These are phyloP conservation scores for Glareola pratincola DNA, from an alignment of 2,113 vertebrate genomes.

Conservation along the genomic window DNA sequence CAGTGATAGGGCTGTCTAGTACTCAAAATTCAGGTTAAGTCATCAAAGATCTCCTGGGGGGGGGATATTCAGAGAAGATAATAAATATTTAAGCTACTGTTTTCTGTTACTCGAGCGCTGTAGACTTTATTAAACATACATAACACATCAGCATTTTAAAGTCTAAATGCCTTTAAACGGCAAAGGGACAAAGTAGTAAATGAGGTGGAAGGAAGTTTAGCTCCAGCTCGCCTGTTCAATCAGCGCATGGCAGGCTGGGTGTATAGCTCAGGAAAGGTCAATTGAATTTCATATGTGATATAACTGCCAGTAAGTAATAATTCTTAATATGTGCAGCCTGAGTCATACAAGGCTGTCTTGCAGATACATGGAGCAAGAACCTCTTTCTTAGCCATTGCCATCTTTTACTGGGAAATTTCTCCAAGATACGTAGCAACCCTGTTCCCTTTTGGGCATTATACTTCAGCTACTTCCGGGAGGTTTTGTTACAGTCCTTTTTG, in stretches of 20 bases:
- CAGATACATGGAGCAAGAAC: neutral
- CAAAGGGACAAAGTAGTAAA: neutral
- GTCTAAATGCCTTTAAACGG: neutral
- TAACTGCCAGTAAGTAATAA: neutral
- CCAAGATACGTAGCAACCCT: neutral
- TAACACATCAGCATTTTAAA: conserved; percentile 10
- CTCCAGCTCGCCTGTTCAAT: neutral
- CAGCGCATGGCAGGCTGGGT: neutral
- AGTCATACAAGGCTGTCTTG: neutral
- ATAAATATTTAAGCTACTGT: conserved; percentile 33
- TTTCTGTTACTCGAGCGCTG: neutral
- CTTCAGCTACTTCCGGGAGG: neutral
- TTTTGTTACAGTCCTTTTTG: neutral
- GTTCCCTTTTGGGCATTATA: neutral
- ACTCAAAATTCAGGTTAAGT: neutral
- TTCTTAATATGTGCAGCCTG: neutral
- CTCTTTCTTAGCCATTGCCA: neutral
- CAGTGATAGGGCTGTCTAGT: neutral
- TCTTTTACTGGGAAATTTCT: neutral
- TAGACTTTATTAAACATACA: neutral
- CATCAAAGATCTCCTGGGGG: neutral
- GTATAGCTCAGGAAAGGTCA: neutral
- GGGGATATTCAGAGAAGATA: neutral
- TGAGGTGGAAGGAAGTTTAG: neutral
- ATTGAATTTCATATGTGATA: neutral